These are phyloP conservation scores for Drosophila heteroneura DNA, from an alignment of 2,888 invertebrate species.

Conservation along the genomic window DNA sequence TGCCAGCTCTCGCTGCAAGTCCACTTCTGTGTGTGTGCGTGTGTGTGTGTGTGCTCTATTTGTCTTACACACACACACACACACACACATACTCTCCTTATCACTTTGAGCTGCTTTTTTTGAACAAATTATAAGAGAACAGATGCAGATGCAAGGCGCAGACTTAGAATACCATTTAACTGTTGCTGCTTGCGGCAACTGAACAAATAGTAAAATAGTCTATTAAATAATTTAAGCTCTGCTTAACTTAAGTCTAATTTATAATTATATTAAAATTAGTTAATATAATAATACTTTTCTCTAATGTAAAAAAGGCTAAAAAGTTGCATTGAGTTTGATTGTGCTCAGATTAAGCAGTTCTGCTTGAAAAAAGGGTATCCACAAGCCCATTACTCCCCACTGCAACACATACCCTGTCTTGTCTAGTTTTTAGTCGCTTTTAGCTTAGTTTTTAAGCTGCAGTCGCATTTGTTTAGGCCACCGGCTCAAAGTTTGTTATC, in stretches of 20 bases:
- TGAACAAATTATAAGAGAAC: not conserved
- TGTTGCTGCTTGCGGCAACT: not conserved
- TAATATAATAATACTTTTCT: no score
- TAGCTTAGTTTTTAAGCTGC: conserved; percentile 42
- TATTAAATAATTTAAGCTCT: not conserved
- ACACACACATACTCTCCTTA: conserved; percentile 9
- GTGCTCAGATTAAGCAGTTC: no score
- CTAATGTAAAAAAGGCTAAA: not conserved
- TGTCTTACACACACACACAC: not conserved
- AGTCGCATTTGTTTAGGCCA: conserved; percentile 63
- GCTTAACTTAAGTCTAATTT: not conserved
- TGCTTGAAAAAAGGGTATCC: conserved; percentile 17
- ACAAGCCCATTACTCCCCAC: not conserved
- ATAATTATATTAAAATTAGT: no score
- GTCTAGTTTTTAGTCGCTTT: conserved; percentile 24
- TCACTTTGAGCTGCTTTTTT: conserved; percentile 8
- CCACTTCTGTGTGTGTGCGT: conserved; percentile 2
- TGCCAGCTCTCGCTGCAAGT: conserved; percentile 34
- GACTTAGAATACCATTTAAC: not conserved
- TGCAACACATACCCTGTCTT: not conserved
- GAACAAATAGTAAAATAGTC: not conserved
- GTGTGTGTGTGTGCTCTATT: conserved; percentile 11
- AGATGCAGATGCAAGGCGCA: not conserved
- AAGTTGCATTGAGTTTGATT: not conserved
- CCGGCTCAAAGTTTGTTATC: conserved; percentile 69